phyloP scores from a whole-genome alignment of 2,113 vertebrate species.

The Formicarius rufipectus region DNA sequence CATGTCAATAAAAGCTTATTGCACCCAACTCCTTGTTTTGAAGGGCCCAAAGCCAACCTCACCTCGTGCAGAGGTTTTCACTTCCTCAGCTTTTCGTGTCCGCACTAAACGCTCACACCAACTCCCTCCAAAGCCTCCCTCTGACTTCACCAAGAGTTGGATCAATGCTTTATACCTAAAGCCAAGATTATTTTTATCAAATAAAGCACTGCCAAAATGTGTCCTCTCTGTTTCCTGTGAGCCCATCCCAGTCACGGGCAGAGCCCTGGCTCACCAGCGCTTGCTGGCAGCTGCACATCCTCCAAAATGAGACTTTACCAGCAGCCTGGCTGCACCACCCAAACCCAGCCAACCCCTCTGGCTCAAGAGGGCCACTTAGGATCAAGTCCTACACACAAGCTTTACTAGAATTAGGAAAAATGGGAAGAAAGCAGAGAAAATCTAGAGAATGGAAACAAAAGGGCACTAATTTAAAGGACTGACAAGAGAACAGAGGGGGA shows the following conservation, averaged over 20 bases:
- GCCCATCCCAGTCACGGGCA: background rate
- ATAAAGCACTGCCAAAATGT: background rate
- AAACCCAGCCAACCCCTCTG: background rate
- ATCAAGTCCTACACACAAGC: background rate
- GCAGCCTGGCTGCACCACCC: background rate
- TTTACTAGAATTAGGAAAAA: background rate
- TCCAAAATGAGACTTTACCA: background rate
- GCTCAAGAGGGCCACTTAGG: background rate
- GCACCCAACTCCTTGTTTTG: background rate
- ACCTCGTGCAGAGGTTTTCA: accelerated
- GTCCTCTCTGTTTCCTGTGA: background rate
- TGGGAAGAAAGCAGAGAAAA: background rate
- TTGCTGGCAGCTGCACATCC: background rate
- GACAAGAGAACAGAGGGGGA: background rate
- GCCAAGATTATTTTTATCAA: constrained; percentile 47
- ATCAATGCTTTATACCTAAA: background rate
- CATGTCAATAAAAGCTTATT: background rate
- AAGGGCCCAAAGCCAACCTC: background rate
- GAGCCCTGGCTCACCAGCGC: background rate
- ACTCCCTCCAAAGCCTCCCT: background rate
- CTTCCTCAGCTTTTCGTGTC: background rate
- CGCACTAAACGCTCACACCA: background rate
- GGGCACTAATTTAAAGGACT: background rate
- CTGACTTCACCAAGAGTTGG: constrained; percentile 10
- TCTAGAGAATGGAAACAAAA: background rate